phyloP scores from a whole-genome alignment of 1,140 invertebrate genomes.

The Globodera ellingtonae region DNA sequence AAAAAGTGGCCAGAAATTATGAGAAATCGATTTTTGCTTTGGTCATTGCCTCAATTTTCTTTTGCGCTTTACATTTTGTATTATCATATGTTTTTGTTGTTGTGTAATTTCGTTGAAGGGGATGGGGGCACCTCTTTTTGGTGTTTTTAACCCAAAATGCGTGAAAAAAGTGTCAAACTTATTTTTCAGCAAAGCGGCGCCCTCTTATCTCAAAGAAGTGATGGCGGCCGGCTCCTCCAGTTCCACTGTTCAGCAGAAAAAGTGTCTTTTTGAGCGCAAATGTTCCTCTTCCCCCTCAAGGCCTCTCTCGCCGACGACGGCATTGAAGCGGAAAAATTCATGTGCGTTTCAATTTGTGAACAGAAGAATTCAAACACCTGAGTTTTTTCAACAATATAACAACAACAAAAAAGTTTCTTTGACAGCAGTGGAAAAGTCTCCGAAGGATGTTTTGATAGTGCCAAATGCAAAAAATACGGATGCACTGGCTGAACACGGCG shows the following conservation, averaged over 20 bases:
- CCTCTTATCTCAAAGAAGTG: background rate
- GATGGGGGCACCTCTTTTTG: too few relatives aligned
- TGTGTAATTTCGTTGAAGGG: too few relatives aligned
- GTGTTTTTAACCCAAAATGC: too few relatives aligned
- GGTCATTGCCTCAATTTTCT: too few relatives aligned
- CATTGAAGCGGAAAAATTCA: background rate
- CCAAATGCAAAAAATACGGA: background rate
- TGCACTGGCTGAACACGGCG: conserved; percentile 6
- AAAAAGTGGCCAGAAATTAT: too few relatives aligned
- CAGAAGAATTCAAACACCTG: background rate
- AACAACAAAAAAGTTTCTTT: background rate
- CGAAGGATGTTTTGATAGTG: background rate
- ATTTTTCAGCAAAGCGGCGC: background rate
- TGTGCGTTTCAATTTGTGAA: background rate
- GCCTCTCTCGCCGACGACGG: conserved; percentile 6
- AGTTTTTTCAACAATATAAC: background rate
- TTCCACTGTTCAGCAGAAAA: conserved; percentile 20
- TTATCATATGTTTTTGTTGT: too few relatives aligned
- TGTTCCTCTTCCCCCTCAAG: conserved; percentile 12
- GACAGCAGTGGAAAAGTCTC: background rate
- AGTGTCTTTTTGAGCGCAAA: conserved; percentile 20
- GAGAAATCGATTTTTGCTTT: too few relatives aligned
- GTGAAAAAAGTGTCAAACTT: too few relatives aligned
- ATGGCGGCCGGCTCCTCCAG: background rate
- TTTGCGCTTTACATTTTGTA: too few relatives aligned